phyloP scores from a whole-genome alignment of 2,888 invertebrate genomes.

The Agonum fuliginosum region DNA sequence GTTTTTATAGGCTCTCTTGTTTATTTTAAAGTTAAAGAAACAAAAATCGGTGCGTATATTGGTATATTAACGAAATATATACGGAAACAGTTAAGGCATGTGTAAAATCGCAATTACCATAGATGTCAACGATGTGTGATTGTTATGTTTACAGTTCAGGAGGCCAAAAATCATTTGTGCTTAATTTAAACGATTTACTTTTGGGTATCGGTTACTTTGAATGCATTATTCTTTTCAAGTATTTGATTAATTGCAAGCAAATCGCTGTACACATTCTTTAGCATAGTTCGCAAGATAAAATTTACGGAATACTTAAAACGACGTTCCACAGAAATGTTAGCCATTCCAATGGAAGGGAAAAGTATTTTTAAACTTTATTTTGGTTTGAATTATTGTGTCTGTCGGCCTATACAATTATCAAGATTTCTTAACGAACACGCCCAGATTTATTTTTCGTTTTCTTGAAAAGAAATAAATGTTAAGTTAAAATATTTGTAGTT shows the following conservation, averaged over 20 bases:
- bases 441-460: not conserved
- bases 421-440: conserved; percentile 8
- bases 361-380: conserved; percentile 32
- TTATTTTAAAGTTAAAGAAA: too few relatives aligned
- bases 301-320: conserved; percentile 15
- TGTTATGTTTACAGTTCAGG: too few relatives aligned
- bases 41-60: too few relatives aligned
- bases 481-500: too few relatives aligned
- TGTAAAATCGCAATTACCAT: too few relatives aligned
- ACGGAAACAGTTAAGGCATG: too few relatives aligned
- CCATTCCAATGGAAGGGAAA: not conserved
- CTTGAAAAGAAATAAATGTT: conserved; percentile 6
- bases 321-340: conserved; percentile 13
- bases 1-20: too few relatives aligned
- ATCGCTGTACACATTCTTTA: conserved; percentile 6
- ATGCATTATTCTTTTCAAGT: conserved; percentile 10
- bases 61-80: too few relatives aligned
- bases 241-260: conserved; percentile 33
- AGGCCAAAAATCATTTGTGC: too few relatives aligned
- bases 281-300: conserved; percentile 5
- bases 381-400: conserved; percentile 23
- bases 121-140: too few relatives aligned
- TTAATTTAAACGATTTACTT: conserved; percentile 21
- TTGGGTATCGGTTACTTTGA: not conserved
- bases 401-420: conserved; percentile 17